Conservation (phyloP, 2,797 vertebrate genomes). For the Capromys pilorides region DNA sequence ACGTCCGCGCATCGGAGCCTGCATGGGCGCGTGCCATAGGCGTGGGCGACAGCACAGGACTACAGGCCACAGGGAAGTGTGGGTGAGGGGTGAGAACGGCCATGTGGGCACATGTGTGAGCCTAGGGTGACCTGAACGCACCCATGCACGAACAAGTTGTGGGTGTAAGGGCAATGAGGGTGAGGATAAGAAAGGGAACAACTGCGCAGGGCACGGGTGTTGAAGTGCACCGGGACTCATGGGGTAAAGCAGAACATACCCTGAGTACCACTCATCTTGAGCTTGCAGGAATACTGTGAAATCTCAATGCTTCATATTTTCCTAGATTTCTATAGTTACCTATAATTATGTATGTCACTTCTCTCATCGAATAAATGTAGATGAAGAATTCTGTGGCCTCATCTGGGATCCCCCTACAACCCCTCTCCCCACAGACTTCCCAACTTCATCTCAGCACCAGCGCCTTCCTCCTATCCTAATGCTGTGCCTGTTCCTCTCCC, state of each 20-base stretch:
- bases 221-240: rapidly evolving
- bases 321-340: neutral
- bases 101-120: no score
- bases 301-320: neutral
- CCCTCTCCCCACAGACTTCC: neutral
- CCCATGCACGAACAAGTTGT: neutral
- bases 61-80: neutral
- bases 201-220: rapidly evolving
- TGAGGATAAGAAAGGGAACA: rapidly evolving
- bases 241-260: neutral
- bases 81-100: neutral
- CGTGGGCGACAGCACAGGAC: rapidly evolving
- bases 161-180: neutral
- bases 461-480: neutral
- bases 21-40: rapidly evolving
- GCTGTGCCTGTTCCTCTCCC: neutral
- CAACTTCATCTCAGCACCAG: neutral
- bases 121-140: neutral
- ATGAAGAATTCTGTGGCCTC: neutral
- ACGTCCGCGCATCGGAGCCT: neutral
- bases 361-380: neutral
- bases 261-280: neutral
- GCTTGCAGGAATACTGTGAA: neutral
- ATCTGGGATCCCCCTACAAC: neutral
- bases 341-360: neutral